These are phyloP conservation scores for Oegoconia quadripuncta DNA, from an alignment of 2,888 invertebrate genomes.

Conservation along the genomic window DNA sequence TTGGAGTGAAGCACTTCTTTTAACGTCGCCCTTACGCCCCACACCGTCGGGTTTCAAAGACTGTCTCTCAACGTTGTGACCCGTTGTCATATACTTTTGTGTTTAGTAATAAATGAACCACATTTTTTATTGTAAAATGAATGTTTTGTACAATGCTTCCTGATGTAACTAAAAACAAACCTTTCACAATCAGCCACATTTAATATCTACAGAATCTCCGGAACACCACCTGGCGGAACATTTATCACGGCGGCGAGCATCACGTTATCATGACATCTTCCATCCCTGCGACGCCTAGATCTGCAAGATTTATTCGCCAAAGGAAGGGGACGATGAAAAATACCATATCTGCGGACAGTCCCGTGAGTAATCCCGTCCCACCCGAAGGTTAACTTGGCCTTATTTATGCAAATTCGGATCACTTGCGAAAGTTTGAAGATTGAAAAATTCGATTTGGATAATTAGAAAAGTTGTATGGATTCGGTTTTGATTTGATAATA, in stretches of 20 bases:
- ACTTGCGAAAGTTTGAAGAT: not conserved
- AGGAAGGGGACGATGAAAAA: constrained; percentile 45
- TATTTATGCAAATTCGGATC: constrained; percentile 13
- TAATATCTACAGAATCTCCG: constrained; percentile 21
- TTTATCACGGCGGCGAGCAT: constrained; percentile 26
- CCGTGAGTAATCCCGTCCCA: constrained; percentile 40
- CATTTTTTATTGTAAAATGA: not conserved
- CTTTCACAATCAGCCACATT: constrained; percentile 6
- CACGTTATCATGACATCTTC: constrained; percentile 26
- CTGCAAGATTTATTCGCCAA: constrained; percentile 56
- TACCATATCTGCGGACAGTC: constrained; percentile 38
- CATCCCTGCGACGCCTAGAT: constrained; percentile 29
- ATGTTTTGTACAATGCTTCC: not conserved
- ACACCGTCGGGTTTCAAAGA: no score
- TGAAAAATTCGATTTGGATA: constrained; percentile 4
- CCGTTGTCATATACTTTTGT: no score
- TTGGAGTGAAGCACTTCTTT: no score
- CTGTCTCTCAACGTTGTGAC: no score
- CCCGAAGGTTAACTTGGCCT: constrained; percentile 35
- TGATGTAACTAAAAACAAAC: not conserved
- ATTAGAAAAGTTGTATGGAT: constrained; percentile 5
- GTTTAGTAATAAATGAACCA: no score
- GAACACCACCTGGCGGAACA: constrained; percentile 31
- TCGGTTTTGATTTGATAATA: not conserved
- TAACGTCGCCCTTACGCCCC: no score